phyloP scores from a whole-genome alignment of 2,113 vertebrate species.

The Tragelaphus strepsiceros region DNA sequence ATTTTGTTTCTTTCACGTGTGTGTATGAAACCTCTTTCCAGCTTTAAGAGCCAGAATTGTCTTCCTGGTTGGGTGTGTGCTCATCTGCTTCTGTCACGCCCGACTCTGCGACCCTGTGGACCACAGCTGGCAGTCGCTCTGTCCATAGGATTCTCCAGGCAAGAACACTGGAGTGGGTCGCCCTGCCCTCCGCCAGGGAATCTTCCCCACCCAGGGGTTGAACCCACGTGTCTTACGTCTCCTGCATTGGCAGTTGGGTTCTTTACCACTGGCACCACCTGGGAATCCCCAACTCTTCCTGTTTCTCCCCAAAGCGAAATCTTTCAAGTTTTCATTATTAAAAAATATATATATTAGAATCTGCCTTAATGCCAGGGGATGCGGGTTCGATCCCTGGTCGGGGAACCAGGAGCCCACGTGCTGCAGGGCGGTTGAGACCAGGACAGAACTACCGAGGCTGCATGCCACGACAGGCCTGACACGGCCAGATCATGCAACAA shows the following conservation, averaged over 20 bases:
- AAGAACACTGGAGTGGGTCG: neutral
- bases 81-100: fast-evolving
- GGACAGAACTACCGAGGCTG: neutral
- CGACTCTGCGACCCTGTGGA: neutral
- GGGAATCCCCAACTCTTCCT: neutral
- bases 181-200: neutral
- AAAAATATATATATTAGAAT: neutral
- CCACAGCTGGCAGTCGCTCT: neutral
- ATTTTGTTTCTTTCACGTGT: neutral
- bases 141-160: neutral
- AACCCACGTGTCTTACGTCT: neutral
- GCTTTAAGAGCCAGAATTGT: neutral
- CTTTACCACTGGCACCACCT: neutral
- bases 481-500: neutral
- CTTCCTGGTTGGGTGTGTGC: neutral
- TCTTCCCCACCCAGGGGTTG: neutral
- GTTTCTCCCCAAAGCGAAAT: neutral
- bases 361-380: neutral
- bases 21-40: neutral
- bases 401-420: neutral
- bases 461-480: fast-evolving
- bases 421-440: neutral
- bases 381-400: neutral
- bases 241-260: neutral
- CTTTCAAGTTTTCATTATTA: neutral